These are phyloP conservation scores for Dromaius novaehollandiae DNA, from an alignment of 2,113 vertebrate genomes.

Conservation along the genomic window DNA sequence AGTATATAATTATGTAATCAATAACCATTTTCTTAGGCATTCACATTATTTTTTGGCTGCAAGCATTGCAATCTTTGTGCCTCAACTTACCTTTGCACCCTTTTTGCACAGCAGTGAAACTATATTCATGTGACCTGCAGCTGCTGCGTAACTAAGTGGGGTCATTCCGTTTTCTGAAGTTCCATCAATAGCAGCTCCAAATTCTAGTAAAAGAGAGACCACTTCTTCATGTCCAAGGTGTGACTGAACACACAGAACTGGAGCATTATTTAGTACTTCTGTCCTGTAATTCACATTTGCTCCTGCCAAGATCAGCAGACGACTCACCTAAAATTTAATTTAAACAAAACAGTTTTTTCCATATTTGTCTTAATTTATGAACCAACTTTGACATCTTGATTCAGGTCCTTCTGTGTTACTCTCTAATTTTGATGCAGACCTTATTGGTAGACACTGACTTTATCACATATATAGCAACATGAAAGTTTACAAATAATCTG, in stretches of 20 bases:
- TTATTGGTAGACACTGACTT: neutral
- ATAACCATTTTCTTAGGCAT: neutral
- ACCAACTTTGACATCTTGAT: neutral
- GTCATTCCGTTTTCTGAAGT: conserved; percentile 91
- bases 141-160: conserved; percentile 89
- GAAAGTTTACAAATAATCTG: neutral
- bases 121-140: conserved; percentile 89
- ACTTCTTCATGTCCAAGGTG: conserved; percentile 96
- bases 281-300: conserved; percentile 97
- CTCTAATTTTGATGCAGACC: neutral
- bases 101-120: conserved; percentile 88
- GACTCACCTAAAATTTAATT: conserved; percentile 87
- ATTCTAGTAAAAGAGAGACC: conserved; percentile 88
- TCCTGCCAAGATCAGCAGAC: conserved; percentile 93
- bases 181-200: conserved; percentile 88
- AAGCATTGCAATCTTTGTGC: neutral
- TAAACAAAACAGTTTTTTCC: neutral
- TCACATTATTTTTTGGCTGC: neutral
- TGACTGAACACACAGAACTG: conserved; percentile 91
- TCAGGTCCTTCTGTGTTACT: neutral
- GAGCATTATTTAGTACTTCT: conserved; percentile 93
- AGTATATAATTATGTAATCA: neutral
- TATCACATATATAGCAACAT: neutral
- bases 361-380: neutral
- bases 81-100: conserved; percentile 85